Evolutionary conservation across 2,113 vertebrate species (phyloP).

Genomic region (Thoracochromis brauschi): DNA sequence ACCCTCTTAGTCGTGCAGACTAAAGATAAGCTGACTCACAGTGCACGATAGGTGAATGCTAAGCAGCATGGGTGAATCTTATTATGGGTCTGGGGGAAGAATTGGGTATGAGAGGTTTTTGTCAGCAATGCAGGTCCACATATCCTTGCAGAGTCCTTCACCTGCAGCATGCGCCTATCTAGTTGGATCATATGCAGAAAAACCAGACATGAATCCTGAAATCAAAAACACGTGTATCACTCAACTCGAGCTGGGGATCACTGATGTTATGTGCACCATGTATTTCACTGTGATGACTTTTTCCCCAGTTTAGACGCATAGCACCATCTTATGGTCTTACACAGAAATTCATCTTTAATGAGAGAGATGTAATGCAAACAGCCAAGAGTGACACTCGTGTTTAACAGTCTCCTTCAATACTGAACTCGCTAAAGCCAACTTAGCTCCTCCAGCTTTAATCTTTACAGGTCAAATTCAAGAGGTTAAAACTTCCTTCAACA

Average conservation of each 20-base stretch:
- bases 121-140: not conserved
- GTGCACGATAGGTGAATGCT: conserved; percentile 47
- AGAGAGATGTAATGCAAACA: not conserved
- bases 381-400: not conserved
- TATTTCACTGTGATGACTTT: not conserved
- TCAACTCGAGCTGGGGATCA: not conserved
- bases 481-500: not conserved
- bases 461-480: not conserved
- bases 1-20: conserved; percentile 20
- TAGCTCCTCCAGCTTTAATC: not conserved
- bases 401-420: not conserved
- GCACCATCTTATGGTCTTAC: conserved; percentile 70
- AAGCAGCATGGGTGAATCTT: conserved; percentile 30
- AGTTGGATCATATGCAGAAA: not conserved
- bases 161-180: not conserved
- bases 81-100: conserved; percentile 11
- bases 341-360: conserved; percentile 35
- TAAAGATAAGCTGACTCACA: conserved; percentile 55
- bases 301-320: conserved; percentile 33
- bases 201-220: not conserved
- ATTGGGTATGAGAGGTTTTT: not conserved
- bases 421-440: not conserved
- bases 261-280: not conserved
- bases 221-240: not conserved
- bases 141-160: conserved; percentile 7